These are phyloP conservation scores for Zophobas morio DNA, from an alignment of 1,140 invertebrate species.

Conservation along the genomic window DNA sequence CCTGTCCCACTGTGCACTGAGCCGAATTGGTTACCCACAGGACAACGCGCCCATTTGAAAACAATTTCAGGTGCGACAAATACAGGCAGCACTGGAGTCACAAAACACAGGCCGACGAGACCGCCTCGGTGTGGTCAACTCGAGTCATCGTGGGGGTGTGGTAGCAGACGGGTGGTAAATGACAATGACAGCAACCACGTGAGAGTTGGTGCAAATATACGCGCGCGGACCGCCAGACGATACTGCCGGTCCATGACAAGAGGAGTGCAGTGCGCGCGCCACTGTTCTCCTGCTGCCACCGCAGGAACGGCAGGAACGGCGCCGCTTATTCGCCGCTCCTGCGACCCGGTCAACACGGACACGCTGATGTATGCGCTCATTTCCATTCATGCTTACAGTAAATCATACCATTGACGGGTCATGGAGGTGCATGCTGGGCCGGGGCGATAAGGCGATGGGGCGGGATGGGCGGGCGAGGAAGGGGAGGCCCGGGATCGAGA, in stretches of 20 bases:
- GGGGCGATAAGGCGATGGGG: neutral
- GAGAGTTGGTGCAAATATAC: constrained; percentile 46
- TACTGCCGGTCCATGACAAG: constrained; percentile 47
- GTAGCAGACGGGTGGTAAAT: constrained; percentile 29
- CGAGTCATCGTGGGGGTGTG: constrained; percentile 22
- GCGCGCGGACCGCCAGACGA: constrained; percentile 46
- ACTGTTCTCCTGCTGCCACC: constrained; percentile 42
- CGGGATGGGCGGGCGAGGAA: no score
- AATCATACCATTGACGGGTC: constrained; percentile 30
- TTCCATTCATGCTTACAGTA: constrained; percentile 39
- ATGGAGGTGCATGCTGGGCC: neutral
- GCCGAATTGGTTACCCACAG: no score
- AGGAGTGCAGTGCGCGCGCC: constrained; percentile 37
- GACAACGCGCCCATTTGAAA: no score
- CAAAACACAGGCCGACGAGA: neutral
- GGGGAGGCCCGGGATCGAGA: no score
- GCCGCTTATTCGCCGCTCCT: constrained; percentile 29
- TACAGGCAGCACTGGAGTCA: constrained; percentile 5
- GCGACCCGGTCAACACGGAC: constrained; percentile 46
- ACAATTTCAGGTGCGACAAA: neutral
- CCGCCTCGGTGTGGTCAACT: constrained; percentile 23
- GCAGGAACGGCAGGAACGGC: constrained; percentile 46
- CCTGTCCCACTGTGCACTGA: no score
- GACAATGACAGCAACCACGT: constrained; percentile 42
- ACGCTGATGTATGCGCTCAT: constrained; percentile 39